Evolutionary conservation across 1,140 invertebrate species (phyloP).

Genomic region (Drosophila pseudoananassae): DNA sequence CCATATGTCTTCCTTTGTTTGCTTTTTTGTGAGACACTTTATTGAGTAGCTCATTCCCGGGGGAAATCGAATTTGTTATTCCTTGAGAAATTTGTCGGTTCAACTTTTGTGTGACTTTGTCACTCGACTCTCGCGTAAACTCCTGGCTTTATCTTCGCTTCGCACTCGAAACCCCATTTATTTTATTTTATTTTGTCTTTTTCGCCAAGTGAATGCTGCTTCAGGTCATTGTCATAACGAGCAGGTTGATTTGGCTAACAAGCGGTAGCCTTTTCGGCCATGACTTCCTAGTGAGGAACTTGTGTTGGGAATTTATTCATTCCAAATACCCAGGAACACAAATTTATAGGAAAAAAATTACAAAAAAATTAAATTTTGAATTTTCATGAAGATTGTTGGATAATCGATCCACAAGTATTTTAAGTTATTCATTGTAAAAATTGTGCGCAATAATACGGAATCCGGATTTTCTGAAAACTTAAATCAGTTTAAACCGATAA

Average conservation of each 20-base stretch:
- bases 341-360: too few species aligned
- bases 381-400: too few species aligned
- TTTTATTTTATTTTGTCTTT: slow-evolving; percentile 41
- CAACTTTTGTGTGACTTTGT: slow-evolving; percentile 70
- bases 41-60: slow-evolving; percentile 6
- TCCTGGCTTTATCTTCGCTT: slow-evolving; percentile 11
- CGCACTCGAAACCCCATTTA: slow-evolving; percentile 14
- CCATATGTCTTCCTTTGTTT: slow-evolving; percentile 12
- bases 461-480: too few species aligned
- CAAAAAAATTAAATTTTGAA: too few species aligned
- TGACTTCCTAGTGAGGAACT: slow-evolving; percentile 11
- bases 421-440: too few species aligned
- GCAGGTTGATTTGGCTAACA: slow-evolving; percentile 56
- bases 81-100: slow-evolving; percentile 59
- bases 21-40: slow-evolving; percentile 18
- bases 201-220: slow-evolving; percentile 46
- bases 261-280: slow-evolving; percentile 7
- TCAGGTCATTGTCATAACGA: slow-evolving; percentile 53
- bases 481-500: background rate
- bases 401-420: too few species aligned
- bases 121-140: slow-evolving; percentile 46
- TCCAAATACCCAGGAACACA: background rate
- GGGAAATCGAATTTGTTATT: slow-evolving; percentile 58
- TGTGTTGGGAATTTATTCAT: slow-evolving; percentile 2
- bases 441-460: too few species aligned